Conservation (phyloP, 2,113 vertebrate species). For the Ammodytes dubius region DNA sequence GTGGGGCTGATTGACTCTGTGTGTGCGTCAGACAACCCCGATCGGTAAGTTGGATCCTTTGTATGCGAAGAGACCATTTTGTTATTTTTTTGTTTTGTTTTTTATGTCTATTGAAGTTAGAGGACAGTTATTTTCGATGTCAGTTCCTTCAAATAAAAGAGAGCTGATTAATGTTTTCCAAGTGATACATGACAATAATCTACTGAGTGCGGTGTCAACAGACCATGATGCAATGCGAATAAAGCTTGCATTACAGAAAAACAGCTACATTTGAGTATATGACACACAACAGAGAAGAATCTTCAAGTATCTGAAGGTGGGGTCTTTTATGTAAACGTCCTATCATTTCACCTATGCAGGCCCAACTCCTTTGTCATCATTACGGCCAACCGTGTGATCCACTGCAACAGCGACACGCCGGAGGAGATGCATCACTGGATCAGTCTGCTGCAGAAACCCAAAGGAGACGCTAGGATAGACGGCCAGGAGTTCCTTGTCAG, state of each 20-base stretch:
- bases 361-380: conserved; percentile 97
- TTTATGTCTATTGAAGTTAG: background rate
- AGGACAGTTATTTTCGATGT: background rate
- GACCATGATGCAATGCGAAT: background rate
- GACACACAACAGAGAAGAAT: background rate
- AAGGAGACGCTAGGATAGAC: conserved; percentile 91
- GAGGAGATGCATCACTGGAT: conserved; percentile 98
- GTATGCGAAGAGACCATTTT: background rate
- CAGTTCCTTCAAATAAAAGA: background rate
- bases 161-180: background rate
- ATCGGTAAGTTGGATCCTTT: conserved; percentile 84
- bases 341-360: conserved; percentile 70
- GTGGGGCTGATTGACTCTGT: conserved; percentile 94
- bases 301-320: background rate
- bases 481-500: conserved; percentile 94
- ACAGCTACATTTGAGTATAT: background rate
- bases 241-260: background rate
- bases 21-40: conserved; percentile 94
- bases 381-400: conserved; percentile 94
- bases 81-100: background rate
- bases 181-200: background rate
- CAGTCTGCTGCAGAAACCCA: conserved; percentile 93
- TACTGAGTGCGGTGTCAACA: background rate
- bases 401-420: conserved; percentile 93
- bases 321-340: background rate